A percentile compares a stretch with the other conserved stretches of the same genome.
Conservation (phyloP, 2,888 invertebrate genomes). For the Platypus cylindrus region DNA sequence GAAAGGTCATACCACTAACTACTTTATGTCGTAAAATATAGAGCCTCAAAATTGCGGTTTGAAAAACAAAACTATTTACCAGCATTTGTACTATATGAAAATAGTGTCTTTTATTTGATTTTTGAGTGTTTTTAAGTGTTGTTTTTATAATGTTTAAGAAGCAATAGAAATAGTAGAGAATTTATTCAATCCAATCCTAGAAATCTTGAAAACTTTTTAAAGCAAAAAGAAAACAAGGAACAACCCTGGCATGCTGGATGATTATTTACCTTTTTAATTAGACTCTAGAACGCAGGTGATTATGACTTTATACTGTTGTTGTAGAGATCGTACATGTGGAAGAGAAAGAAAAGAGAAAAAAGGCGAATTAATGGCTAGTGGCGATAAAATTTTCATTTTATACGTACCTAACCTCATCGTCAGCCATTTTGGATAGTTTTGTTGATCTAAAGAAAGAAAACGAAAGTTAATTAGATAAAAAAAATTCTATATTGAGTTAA, state of each 20-base stretch:
- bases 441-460: slow-evolving; percentile 39
- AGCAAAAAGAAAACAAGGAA: too few species aligned
- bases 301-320: slow-evolving; percentile 13
- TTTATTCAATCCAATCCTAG: slow-evolving; percentile 5
- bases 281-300: slow-evolving; percentile 5
- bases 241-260: slow-evolving; percentile 8
- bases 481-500: too few species aligned
- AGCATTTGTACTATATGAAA: too few species aligned
- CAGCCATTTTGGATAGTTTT: slow-evolving; percentile 67
- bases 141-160: slow-evolving; percentile 7
- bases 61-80: too few species aligned
- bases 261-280: slow-evolving; percentile 19
- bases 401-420: slow-evolving; percentile 89
- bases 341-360: slow-evolving; percentile 17
- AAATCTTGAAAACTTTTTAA: slow-evolving; percentile 7
- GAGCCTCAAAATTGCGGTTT: too few species aligned
- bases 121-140: too few species aligned
- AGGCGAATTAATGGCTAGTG: slow-evolving; percentile 8
- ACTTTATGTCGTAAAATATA: too few species aligned
- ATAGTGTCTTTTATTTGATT: too few species aligned
- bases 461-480: background rate
- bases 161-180: slow-evolving; percentile 2
- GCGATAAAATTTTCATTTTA: slow-evolving; percentile 14
- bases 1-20: too few species aligned
- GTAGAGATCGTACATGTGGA: slow-evolving; percentile 14